Conservation (phyloP, 2,113 vertebrate genomes). For the Peromyscus maniculatus region DNA sequence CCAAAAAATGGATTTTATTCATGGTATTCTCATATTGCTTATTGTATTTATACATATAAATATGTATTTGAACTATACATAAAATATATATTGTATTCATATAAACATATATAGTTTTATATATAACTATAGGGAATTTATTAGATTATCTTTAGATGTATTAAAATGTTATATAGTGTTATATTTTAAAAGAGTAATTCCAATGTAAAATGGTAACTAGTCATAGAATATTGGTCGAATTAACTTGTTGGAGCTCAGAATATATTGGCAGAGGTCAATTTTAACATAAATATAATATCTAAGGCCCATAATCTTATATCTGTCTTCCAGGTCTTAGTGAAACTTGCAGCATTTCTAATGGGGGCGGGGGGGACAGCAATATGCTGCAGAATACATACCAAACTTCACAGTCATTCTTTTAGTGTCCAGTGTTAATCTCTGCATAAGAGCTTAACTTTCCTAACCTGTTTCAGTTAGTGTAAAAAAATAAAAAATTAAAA, state of each 20-base stretch:
- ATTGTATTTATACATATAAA: neutral
- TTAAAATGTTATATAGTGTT: neutral
- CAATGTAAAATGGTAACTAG: neutral
- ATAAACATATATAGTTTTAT: neutral
- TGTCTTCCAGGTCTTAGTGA: constrained; percentile 1
- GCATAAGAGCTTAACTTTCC: constrained; percentile 19
- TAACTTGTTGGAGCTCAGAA: constrained; percentile 40
- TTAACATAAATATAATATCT: constrained; percentile 10
- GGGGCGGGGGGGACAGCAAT: neutral
- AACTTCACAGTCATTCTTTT: constrained; percentile 19
- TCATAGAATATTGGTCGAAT: constrained; percentile 35
- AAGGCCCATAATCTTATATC: neutral
- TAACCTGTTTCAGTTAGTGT: neutral
- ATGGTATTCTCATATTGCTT: neutral
- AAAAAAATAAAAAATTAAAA: neutral
- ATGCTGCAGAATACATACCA: constrained; percentile 23
- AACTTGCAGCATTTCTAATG: constrained; percentile 35
- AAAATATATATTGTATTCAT: neutral
- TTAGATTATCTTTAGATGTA: constrained; percentile 25
- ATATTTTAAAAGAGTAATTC: constrained; percentile 57
- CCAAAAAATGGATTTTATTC: neutral
- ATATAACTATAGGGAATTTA: neutral
- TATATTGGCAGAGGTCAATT: constrained; percentile 45
- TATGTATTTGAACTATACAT: neutral
- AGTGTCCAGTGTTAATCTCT: neutral